Evolutionary conservation across 2,113 vertebrate species (phyloP).

Genomic region (Illadopsis cleaveri): DNA sequence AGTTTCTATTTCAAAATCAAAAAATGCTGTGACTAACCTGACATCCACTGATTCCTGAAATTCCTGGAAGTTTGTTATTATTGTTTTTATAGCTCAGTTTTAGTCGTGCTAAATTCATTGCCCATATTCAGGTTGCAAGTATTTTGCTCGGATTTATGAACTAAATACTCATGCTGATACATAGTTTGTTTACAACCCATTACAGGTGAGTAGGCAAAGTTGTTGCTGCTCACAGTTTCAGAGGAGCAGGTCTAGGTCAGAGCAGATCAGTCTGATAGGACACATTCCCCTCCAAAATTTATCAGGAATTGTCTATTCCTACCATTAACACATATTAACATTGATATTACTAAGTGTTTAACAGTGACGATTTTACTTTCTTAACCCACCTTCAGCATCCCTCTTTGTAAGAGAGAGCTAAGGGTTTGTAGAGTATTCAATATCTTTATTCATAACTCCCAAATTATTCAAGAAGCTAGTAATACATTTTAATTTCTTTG

Average conservation of each 20-base stretch:
- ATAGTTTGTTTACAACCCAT: neutral
- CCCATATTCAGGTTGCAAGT: neutral
- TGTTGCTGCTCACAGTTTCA: neutral
- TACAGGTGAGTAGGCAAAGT: neutral
- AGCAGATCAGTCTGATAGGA: neutral
- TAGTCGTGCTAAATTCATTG: neutral
- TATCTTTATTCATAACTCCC: neutral
- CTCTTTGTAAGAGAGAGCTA: neutral
- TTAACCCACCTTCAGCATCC: neutral
- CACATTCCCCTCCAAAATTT: neutral
- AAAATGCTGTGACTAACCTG: neutral
- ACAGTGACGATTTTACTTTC: neutral
- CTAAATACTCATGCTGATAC: neutral
- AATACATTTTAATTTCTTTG: slow-evolving; percentile 18
- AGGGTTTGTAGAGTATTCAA: neutral
- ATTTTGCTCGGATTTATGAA: neutral
- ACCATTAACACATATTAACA: neutral
- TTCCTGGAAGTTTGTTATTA: neutral
- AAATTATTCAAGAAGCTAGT: neutral
- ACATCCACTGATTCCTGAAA: neutral
- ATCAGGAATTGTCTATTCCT: neutral
- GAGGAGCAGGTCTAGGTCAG: neutral
- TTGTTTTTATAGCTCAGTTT: neutral
- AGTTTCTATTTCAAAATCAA: neutral
- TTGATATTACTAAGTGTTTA: neutral